These are phyloP conservation scores for Triplophysa siluroides DNA, from an alignment of 2,113 vertebrate species.

Conservation along the genomic window DNA sequence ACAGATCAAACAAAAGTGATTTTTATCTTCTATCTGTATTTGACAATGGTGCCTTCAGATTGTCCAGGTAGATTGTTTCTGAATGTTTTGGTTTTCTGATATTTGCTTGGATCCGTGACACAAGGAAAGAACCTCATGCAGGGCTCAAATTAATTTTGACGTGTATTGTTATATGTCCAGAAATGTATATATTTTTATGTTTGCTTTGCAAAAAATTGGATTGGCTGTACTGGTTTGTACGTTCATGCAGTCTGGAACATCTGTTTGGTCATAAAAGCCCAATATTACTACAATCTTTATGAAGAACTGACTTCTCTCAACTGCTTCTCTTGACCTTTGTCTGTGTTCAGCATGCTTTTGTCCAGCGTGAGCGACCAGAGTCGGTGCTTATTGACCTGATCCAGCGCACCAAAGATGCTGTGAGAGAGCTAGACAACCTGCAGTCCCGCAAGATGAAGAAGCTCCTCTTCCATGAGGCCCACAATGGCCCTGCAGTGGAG, in stretches of 20 bases:
- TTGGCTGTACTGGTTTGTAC: too few species aligned
- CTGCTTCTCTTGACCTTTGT: background rate
- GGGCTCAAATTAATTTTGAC: too few species aligned
- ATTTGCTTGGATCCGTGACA: too few species aligned
- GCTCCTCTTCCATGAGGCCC: slow-evolving; percentile 96
- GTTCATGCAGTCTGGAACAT: too few species aligned
- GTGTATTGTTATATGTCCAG: too few species aligned
- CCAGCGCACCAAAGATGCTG: slow-evolving; percentile 96
- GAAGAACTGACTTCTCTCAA: background rate
- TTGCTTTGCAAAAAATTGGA: too few species aligned
- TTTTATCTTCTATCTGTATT: too few species aligned
- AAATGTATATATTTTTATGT: too few species aligned
- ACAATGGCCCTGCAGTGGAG: slow-evolving; percentile 92
- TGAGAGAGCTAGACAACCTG: slow-evolving; percentile 97
- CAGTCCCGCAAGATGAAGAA: slow-evolving; percentile 99
- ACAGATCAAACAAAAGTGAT: background rate
- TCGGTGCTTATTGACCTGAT: slow-evolving; percentile 97
- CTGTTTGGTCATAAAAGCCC: background rate
- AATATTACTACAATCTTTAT: background rate
- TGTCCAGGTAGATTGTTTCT: too few species aligned
- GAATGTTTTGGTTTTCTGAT: too few species aligned
- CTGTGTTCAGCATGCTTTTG: slow-evolving; percentile 88
- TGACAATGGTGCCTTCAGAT: too few species aligned
- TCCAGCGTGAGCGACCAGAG: slow-evolving; percentile 90
- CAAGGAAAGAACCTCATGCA: too few species aligned